Base-by-base conservation (phyloP, 2,113 vertebrate genomes). In the Archilochus colubris region DNA sequence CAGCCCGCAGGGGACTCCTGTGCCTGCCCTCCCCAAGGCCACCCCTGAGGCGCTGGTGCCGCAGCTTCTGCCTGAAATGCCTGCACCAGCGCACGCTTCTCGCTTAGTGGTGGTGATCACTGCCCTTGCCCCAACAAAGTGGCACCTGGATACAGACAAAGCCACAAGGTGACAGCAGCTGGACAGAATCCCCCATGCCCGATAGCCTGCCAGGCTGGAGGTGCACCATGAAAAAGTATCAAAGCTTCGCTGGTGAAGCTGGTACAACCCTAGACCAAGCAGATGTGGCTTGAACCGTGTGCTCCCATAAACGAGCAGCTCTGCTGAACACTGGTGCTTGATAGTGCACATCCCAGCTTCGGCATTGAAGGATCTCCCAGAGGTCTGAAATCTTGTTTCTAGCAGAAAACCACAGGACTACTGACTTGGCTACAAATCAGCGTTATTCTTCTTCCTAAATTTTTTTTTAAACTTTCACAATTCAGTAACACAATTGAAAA, bases 281-380 rank as follows among this genome's bases (percentile, higher is more conserved):
- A 6, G 13, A 12, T 7, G 30, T 3, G 30, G 24, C 5, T 6
- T 7, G 33, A 50, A 31, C 20, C 11, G 7, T 1, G 1, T 3
- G 3, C 51, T 43, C 13, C 36, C 0, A 14, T 1, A 6, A 54
- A 14, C 4, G 40, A 3, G 51, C 31, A 11, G 22, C 17, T 44
- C 53, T 13, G 44, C 30, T 14, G 31, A 46, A 12, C 7, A 0
- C 1, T 0, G 15, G 46, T 3, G 1, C 21, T 19, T 1, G 3
- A 12, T 23, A 20, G 14, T 24, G 15, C 25, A 6, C 13, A 1
- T 28, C 7, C n/a, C 7, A 1, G n/a, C 9, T 1, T 14, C 21
- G 5, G 18, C 62, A 6, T 2, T 30, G n/a, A 28, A 24, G 36
- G 27, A 23, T 10, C 54, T n/a, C 4, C 28, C 21, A 0, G 4